phyloP scores from a whole-genome alignment of 2,888 invertebrate species.

The Didymodactylos carnosus region DNA sequence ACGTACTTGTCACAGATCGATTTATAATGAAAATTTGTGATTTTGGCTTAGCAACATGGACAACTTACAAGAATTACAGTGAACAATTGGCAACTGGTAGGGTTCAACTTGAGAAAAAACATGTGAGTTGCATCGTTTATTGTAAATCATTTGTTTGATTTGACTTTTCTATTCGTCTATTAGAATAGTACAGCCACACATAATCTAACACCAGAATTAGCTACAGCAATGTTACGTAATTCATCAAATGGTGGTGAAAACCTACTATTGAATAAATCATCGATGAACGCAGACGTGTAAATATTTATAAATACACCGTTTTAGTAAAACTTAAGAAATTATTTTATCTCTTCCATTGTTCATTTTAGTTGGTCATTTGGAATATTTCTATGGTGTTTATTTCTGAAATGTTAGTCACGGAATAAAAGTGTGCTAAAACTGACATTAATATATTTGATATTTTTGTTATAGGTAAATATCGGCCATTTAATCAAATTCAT shows the following conservation, averaged over 20 bases:
- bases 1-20: background rate
- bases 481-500: background rate
- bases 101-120: background rate
- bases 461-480: background rate
- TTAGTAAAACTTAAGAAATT: background rate
- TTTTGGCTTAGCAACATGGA: background rate
- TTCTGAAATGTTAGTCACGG: background rate
- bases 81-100: background rate
- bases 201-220: background rate
- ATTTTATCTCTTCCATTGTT: too few species aligned
- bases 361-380: background rate
- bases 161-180: background rate
- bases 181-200: background rate
- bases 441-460: background rate
- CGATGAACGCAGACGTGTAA: background rate
- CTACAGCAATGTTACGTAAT: background rate
- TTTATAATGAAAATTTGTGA: background rate
- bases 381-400: background rate
- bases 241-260: background rate
- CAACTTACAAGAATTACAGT: background rate
- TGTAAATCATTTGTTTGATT: too few species aligned
- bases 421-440: background rate
- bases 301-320: background rate
- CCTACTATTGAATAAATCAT: background rate
- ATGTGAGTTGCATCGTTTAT: background rate